Evolutionary conservation across 2,888 invertebrate genomes (phyloP).

Genomic region (Nephrotoma appendiculata): DNA sequence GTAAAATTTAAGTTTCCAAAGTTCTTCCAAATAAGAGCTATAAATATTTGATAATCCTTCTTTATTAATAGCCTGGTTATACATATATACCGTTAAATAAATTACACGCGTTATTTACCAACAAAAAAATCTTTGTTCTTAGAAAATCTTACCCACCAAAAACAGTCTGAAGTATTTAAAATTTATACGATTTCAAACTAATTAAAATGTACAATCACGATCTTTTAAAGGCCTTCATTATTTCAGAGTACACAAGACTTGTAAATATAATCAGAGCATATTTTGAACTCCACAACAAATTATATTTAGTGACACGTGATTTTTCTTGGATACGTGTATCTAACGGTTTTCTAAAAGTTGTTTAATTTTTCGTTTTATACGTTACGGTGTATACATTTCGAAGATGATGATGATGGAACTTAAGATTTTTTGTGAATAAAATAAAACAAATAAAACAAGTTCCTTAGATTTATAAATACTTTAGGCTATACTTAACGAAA

Average conservation of each 20-base stretch:
- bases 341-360: neutral
- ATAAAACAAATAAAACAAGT: neutral
- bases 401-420: neutral
- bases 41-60: too few relatives aligned
- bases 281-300: neutral
- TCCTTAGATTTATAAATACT: neutral
- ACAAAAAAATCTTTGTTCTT: too few relatives aligned
- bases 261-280: neutral
- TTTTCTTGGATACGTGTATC: neutral
- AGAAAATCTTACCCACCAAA: too few relatives aligned
- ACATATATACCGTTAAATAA: too few relatives aligned
- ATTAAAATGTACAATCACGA: neutral
- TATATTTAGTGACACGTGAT: neutral
- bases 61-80: too few relatives aligned
- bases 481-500: neutral
- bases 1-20: too few relatives aligned
- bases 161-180: too few relatives aligned
- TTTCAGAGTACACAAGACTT: neutral
- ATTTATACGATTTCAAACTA: neutral
- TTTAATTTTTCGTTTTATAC: neutral
- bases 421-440: neutral
- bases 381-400: neutral
- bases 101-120: too few relatives aligned
- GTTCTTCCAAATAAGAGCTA: too few relatives aligned
- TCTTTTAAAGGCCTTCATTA: neutral